Conservation (phyloP, 2,113 vertebrate species). For the Bothrops jararaca region DNA sequence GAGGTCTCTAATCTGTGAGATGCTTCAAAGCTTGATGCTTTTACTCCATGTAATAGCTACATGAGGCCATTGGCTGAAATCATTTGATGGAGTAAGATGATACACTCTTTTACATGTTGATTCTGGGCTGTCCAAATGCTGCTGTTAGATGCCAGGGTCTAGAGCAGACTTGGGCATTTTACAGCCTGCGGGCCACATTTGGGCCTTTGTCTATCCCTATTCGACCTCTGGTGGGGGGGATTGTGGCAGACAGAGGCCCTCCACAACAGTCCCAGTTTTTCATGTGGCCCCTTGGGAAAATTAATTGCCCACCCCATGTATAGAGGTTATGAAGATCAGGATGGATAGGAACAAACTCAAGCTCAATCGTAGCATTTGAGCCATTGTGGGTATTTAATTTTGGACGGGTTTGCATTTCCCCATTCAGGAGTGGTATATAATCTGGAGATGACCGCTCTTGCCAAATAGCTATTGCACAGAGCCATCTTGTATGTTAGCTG, state of each 20-base stretch:
- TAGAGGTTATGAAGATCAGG: neutral
- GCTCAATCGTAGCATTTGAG: neutral
- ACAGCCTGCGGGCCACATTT: neutral
- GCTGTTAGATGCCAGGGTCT: neutral
- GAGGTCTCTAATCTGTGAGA: neutral
- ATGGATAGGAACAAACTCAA: neutral
- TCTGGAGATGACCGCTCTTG: neutral
- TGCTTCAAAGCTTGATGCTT: neutral
- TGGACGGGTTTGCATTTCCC: neutral
- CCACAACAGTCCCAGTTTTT: neutral
- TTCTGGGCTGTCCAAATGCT: neutral
- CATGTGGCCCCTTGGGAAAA: neutral
- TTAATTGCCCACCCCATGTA: neutral
- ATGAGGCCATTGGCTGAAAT: neutral
- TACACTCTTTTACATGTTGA: neutral
- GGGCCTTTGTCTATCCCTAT: neutral
- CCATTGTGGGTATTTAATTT: neutral
- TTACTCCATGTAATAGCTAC: neutral
- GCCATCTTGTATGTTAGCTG: neutral
- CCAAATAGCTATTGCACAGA: neutral
- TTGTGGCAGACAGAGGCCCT: neutral
- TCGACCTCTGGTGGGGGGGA: neutral
- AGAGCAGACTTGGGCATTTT: neutral
- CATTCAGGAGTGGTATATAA: neutral
- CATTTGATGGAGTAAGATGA: neutral